phyloP scores from a whole-genome alignment of 92 coral and sea anemone genomes.

The Heliopora coerulea region DNA sequence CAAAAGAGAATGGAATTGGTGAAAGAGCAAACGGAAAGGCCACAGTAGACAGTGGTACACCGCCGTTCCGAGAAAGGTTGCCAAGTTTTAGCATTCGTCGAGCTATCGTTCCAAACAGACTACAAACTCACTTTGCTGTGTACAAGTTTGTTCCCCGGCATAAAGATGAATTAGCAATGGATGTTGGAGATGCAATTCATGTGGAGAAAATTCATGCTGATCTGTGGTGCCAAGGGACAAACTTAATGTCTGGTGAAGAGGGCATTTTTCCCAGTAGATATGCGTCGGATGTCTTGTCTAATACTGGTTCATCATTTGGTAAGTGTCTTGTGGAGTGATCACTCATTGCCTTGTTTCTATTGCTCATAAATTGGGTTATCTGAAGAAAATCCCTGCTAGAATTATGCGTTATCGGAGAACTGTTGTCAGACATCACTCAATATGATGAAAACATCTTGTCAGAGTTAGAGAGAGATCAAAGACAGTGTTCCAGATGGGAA shows the following conservation, averaged over 20 bases:
- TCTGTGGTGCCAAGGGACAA: constrained; percentile 89
- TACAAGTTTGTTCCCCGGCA: constrained; percentile 86
- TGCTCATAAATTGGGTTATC: too few species aligned
- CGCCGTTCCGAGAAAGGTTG: constrained; percentile 22
- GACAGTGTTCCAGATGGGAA: too few species aligned
- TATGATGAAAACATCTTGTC: too few species aligned
- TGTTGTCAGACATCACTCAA: too few species aligned
- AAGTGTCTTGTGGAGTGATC: constrained; percentile 6
- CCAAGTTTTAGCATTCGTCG: constrained; percentile 13
- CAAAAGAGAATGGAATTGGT: background rate
- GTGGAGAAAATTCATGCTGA: constrained; percentile 73
- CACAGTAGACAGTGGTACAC: constrained; percentile 2
- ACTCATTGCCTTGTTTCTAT: too few species aligned
- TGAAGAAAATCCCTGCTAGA: too few species aligned
- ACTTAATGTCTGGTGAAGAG: constrained; percentile 9
- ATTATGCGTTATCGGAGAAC: too few species aligned
- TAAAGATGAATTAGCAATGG: constrained; percentile 71
- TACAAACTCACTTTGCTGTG: constrained; percentile 86
- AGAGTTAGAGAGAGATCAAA: too few species aligned
- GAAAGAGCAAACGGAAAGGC: constrained; percentile 2
- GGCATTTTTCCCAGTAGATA: constrained; percentile 10
- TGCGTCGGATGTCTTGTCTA: constrained; percentile 77
- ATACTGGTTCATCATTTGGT: constrained; percentile 34
- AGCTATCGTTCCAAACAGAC: background rate
- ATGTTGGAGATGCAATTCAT: constrained; percentile 79